phyloP scores from a whole-genome alignment of 2,888 invertebrate species.

The Amphipyra berbera region DNA sequence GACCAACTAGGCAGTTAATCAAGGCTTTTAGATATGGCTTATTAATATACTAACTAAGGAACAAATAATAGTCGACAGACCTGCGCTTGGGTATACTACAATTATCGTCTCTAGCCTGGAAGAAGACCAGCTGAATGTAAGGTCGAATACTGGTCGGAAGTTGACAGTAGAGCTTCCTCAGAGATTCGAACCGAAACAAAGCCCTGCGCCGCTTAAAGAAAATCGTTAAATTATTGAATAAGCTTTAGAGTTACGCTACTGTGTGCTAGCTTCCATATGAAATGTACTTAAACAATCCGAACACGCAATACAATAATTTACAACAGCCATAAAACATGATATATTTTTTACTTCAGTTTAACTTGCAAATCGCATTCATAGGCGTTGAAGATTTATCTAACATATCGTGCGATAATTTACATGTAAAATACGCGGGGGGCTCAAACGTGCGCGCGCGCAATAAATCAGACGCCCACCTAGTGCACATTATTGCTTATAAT shows the following conservation, averaged over 20 bases:
- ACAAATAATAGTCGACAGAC: no score
- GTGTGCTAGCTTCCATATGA: slow-evolving; percentile 7
- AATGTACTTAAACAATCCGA: slow-evolving; percentile 4
- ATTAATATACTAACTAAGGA: no score
- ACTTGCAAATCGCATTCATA: slow-evolving; percentile 54
- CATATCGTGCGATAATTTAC: slow-evolving; percentile 45
- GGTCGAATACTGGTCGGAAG: no score
- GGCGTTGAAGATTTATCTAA: slow-evolving; percentile 48
- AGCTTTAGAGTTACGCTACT: neutral
- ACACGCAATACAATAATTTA: slow-evolving; percentile 39
- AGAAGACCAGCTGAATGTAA: no score
- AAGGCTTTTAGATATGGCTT: no score
- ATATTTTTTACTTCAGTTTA: slow-evolving; percentile 44
- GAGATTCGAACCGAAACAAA: no score
- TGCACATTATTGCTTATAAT: slow-evolving; percentile 57
- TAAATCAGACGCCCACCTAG: slow-evolving; percentile 57
- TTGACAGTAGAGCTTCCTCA: no score
- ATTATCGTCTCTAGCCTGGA: no score
- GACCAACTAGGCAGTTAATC: no score
- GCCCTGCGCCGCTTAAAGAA: neutral
- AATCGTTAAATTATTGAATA: neutral
- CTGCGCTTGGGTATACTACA: no score
- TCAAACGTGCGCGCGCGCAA: slow-evolving; percentile 45
- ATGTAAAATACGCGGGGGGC: slow-evolving; percentile 34
- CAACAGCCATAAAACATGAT: slow-evolving; percentile 33